Evolutionary conservation across 2,797 vertebrate species (phyloP), one percentile per base, ranked within the genome.

Genomic region (Cephalopachus bancanus): DNA sequence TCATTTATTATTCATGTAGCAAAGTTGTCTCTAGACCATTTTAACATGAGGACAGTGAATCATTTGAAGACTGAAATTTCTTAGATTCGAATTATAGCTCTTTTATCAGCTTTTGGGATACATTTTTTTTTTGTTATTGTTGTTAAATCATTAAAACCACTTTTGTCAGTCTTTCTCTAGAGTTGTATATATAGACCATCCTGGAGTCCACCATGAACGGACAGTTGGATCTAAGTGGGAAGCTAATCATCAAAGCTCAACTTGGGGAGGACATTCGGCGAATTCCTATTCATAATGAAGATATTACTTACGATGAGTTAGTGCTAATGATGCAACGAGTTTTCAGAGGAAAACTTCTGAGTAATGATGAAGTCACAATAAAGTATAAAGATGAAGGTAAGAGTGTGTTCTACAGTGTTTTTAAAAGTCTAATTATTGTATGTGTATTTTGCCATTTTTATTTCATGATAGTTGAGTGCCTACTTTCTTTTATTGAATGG

Each of bases 261-360:
- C 97, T 99, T 98, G 99, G 99, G 8, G 99, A 99, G 53, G 99
- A 99, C 98, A 99, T 99, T 98, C 99, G 99, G 86, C 99, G 99
- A 96, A 99, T 99, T 98, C 99, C 99, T 88, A 99, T 99, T 98
- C 99, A 99, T 97, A 99, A 99, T 98, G 99, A 99, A 98, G 99
- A 99, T 98, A 99, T 99, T 96, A 99, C 99, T 75, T 99, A 99
- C 6, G 99, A 99, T 97, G 99, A 99, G 97, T 98, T 99, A 97
- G 99, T 99, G 98, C 98, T 99, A 97, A 99, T 99, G 99, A 99
- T 99, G 99, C 99, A 99, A 53, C 99, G 99, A 74, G 99, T 99
- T 96, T 99, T 99, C 98, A 99, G 99, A 96, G 99, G 99, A 92
- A 99, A 99, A 98, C 99, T 99, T 98, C 99, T 99, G 97, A 99